A percentile compares a stretch with the other conserved stretches of the same genome.
Conservation (phyloP, 2,888 invertebrate species). For the Altica lythri region DNA sequence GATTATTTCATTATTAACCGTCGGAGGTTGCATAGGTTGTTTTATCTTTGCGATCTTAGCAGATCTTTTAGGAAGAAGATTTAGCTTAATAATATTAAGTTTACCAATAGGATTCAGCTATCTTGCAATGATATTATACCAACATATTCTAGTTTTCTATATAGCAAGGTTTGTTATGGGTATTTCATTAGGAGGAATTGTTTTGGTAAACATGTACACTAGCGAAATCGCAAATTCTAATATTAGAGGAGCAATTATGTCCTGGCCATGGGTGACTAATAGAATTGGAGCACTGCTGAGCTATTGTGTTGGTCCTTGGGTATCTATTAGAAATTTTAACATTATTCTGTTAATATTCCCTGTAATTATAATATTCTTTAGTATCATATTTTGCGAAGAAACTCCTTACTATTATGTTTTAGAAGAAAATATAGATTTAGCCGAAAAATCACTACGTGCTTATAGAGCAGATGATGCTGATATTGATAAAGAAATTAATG, state of each 20-base stretch:
- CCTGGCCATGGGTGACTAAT: not conserved
- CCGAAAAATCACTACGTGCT: constrained; percentile 63
- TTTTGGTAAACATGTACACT: not conserved
- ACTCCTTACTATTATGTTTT: constrained; percentile 73
- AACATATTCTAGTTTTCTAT: not conserved
- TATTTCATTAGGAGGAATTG: not conserved
- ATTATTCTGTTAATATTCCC: not conserved
- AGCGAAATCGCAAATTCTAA: not conserved
- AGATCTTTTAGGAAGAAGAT: constrained; percentile 66
- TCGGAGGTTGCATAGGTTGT: constrained; percentile 64
- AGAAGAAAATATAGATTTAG: constrained; percentile 65
- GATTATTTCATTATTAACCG: constrained; percentile 58
- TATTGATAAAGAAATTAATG: constrained; percentile 17
- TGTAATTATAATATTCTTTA: not conserved
- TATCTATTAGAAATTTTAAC: not conserved
- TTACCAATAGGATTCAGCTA: not conserved
- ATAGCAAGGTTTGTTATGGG: not conserved
- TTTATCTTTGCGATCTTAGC: constrained; percentile 70
- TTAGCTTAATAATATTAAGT: not conserved
- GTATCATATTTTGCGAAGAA: constrained; percentile 57
- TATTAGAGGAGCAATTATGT: not conserved
- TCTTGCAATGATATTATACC: not conserved
- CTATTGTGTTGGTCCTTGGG: not conserved
- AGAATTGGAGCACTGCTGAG: not conserved
- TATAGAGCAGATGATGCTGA: not conserved